These are phyloP conservation scores for Drosophila mayaguana DNA, from an alignment of 2,888 invertebrate genomes.

Conservation along the genomic window DNA sequence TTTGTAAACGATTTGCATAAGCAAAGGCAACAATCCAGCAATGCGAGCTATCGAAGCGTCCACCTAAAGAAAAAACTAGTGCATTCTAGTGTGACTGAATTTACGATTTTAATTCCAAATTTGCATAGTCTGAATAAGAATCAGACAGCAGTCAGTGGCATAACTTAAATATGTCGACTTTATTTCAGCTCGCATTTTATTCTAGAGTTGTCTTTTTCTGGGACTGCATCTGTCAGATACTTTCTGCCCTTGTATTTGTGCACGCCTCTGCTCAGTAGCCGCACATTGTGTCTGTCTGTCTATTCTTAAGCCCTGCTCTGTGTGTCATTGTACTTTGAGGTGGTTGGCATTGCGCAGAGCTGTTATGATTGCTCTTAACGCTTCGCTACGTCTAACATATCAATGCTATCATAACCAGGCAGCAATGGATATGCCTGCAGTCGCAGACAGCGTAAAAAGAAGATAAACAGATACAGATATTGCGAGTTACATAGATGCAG, in stretches of 20 bases:
- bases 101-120: neutral
- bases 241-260: constrained; percentile 53
- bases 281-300: constrained; percentile 11
- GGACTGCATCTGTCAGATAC: constrained; percentile 43
- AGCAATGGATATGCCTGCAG: constrained; percentile 12
- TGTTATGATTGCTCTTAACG: constrained; percentile 25
- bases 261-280: constrained; percentile 37
- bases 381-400: constrained; percentile 21
- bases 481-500: neutral
- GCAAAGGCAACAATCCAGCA: constrained; percentile 32
- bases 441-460: neutral
- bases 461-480: neutral
- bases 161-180: neutral
- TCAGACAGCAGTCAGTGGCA: neutral
- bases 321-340: constrained; percentile 39
- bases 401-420: constrained; percentile 28
- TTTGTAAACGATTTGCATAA: constrained; percentile 69
- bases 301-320: constrained; percentile 6
- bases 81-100: neutral
- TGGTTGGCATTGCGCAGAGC: constrained; percentile 29
- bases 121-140: neutral
- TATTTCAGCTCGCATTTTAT: neutral
- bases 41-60: constrained; percentile 3
- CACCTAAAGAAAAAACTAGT: neutral
- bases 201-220: neutral